A percentile compares a stretch with the other conserved stretches of the same genome.
phyloP scores from a whole-genome alignment of 2,113 vertebrate species.

The Chaetops frenatus region DNA sequence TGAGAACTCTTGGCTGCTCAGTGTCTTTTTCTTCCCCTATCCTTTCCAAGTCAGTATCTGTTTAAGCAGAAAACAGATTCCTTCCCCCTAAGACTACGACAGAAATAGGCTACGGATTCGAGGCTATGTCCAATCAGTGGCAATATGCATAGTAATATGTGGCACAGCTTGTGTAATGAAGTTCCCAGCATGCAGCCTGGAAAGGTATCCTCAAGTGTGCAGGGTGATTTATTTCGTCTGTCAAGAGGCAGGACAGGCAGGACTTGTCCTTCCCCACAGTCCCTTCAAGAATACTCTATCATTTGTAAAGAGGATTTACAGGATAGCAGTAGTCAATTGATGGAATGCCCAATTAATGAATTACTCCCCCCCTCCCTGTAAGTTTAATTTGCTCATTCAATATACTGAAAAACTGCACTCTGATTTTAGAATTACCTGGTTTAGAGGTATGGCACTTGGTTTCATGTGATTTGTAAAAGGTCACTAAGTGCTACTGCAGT shows the following conservation, averaged over 20 bases:
- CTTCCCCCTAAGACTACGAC: conserved; percentile 81
- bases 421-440: too few species aligned
- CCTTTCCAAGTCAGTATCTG: conserved; percentile 68
- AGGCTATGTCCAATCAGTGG: conserved; percentile 84
- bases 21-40: conserved; percentile 57
- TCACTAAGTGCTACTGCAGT: too few species aligned
- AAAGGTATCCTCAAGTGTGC: conserved; percentile 97
- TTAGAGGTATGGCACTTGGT: too few species aligned
- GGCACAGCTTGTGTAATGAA: conserved; percentile 98
- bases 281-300: conserved; percentile 79
- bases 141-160: conserved; percentile 96
- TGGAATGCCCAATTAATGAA: too few species aligned
- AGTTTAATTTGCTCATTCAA: too few species aligned
- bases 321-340: too few species aligned
- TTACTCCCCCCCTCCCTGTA: too few species aligned
- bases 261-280: conserved; percentile 90
- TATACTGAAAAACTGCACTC: too few species aligned
- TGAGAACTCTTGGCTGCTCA: conserved; percentile 57
- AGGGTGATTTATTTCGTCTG: conserved; percentile 98
- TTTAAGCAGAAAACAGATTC: conserved; percentile 82
- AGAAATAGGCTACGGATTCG: conserved; percentile 89
- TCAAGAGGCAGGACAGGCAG: conserved; percentile 95
- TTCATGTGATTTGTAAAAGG: too few species aligned
- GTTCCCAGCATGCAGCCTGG: conserved; percentile 95
- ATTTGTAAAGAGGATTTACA: too few species aligned